Evolutionary conservation across 1,140 invertebrate species (phyloP), one percentile per base, ranked within the genome.

Genomic region (Neodiprion pinetum): DNA sequence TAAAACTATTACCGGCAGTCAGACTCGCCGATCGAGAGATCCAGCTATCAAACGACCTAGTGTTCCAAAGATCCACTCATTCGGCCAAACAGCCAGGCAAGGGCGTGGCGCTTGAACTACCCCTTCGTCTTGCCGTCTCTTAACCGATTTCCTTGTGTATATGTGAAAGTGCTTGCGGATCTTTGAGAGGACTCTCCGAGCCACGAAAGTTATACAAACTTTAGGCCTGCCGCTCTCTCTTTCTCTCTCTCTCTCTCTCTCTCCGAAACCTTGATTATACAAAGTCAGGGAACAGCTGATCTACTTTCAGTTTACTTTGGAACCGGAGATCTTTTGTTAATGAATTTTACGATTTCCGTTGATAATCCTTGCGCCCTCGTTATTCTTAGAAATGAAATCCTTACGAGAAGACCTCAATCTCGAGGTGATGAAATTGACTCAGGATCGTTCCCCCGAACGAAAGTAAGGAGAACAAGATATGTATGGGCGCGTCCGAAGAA

Each of bases 91-190:
- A 23, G 67, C 12, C 12, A 21, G 21, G 67, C 40, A 7, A 23
- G 67, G 67, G 67, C 67, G 67, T 69, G 67, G 67, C 67, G 12
- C 14, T 23, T 21, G 67, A 69, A 69, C 67, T 47, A 47, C 67
- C 53, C 53, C 53, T 61, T 61, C 8, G 53, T 61, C 53, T 61
- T 61, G 11, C 53, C 53, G 9, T 61, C 53, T 61, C n/a, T 61
- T 17, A 12, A 61, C 53, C 11, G 28, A 61, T 61, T 8, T 61
- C 11, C 53, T 17, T 40, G 28, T 40, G 28, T 40, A 40, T 40
- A 40, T 40, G 28, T 40, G 28, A 40, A 40, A 40, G 28, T 40
- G 28, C 28, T 40, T 40, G 28, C 28, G 28, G 28, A 40, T 40
- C 28, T 40, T 40, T 40, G 28, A 61, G 53, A 61, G n/a, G 11